Conservation (phyloP, 2,888 invertebrate genomes). For the Monoplex corrugatus region DNA sequence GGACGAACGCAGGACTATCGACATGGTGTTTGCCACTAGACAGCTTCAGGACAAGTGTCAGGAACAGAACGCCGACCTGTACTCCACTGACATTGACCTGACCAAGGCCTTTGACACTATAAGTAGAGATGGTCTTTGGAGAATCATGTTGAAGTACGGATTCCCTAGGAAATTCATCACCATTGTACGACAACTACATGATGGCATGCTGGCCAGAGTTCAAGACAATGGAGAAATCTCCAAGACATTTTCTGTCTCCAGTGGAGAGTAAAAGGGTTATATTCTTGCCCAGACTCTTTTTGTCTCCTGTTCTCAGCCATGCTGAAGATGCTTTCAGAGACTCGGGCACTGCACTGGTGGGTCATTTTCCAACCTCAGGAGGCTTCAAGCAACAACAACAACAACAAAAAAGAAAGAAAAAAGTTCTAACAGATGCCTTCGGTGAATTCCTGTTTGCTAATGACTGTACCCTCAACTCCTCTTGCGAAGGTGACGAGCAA, state of each 20-base stretch:
- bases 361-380: too few species aligned
- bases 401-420: too few species aligned
- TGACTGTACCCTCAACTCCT: too few species aligned
- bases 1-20: not conserved
- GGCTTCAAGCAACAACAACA: too few species aligned
- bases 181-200: not conserved
- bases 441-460: too few species aligned
- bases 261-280: too few species aligned
- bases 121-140: conserved; percentile 40
- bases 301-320: too few species aligned
- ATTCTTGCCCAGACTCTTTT: too few species aligned
- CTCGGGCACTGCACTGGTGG: too few species aligned
- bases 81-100: conserved; percentile 54
- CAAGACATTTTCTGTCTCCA: not conserved
- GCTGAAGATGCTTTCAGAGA: too few species aligned
- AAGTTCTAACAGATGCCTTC: too few species aligned
- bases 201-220: not conserved
- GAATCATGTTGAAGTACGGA: conserved; percentile 32
- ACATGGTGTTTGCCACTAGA: conserved; percentile 41
- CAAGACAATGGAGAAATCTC: not conserved
- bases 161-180: not conserved
- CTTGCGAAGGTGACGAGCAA: too few species aligned
- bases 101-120: conserved; percentile 60
- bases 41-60: conserved; percentile 57
- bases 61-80: conserved; percentile 45